Base-by-base conservation (phyloP, 2,797 vertebrate species). In the Rhinella marina region DNA sequence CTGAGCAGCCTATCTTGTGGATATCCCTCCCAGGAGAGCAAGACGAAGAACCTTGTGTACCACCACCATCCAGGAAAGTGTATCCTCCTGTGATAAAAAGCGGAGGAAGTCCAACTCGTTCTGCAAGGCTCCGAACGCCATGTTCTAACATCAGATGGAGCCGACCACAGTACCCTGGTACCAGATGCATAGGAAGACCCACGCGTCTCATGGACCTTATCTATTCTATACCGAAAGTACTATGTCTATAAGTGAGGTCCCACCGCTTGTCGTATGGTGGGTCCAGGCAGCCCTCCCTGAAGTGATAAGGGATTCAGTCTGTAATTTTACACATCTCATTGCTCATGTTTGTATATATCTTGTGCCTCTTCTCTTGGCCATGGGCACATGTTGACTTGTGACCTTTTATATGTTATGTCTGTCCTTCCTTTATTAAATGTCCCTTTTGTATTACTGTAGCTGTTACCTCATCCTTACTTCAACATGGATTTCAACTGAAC, bases 41-140 rank as follows among this genome's bases (percentile, higher is more conserved):
- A 91, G 90, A 72, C 92, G 93, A 88, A 94, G 48, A 48, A 93
- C 91, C 82, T 14, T 90, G 2, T 90, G 79, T n/a, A 32, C 16
- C 0, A 70, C 85, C 14, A 1, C 56, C 3, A 23, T 87, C 52
- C 16, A 9, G 50, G 90, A 88, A 81, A 12, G 1, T 0, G 1
- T 59, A 81, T 54, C 66, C 25, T 0, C 9, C 5, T 29, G 86
- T 77, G 72, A 54, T 3, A 21, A 32, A 3, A 54, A 0, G 57
- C 73, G 8, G 70, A 88, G 90, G 77, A 88, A 16, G 77, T 88
- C 85, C 59, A 87, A 50, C 64, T 59, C 68, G 73, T 61, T 29
- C 0, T 5, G 3, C 7, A 81, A 87, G 73, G 91, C 61, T n/a
- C 83, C 64, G 54, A 81, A 13, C 29, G 3, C 75, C 76, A 62